These are phyloP conservation scores for Disparrhopalites patrizii DNA, from an alignment of 2,888 invertebrate species.

Conservation along the genomic window DNA sequence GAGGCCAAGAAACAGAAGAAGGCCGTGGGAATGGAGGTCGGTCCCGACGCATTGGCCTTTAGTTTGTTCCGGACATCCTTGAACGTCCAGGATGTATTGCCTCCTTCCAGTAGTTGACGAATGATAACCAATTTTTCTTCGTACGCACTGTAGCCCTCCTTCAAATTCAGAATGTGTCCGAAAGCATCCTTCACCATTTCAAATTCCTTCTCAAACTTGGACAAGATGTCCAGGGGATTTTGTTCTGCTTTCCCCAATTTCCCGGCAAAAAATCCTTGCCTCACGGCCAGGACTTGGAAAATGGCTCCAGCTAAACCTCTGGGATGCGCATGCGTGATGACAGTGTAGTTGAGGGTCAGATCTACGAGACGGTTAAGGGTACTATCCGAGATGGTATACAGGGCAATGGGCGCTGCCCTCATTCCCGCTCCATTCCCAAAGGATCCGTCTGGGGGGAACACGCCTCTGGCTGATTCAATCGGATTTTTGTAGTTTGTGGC, in stretches of 20 bases:
- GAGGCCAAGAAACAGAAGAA: slow-evolving; percentile 65
- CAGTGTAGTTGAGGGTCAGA: slow-evolving; percentile 52
- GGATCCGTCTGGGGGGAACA: slow-evolving; percentile 65
- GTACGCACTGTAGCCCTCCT: neutral
- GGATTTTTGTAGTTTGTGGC: neutral
- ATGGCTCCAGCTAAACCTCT: slow-evolving; percentile 50
- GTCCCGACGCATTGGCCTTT: slow-evolving; percentile 62
- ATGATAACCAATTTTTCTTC: neutral
- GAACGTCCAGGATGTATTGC: neutral
- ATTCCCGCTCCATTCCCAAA: slow-evolving; percentile 70
- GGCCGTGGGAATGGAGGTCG: slow-evolving; percentile 68
- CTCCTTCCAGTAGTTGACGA: neutral
- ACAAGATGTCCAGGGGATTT: neutral
- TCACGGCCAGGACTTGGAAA: slow-evolving; percentile 50
- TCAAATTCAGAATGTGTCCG: neutral
- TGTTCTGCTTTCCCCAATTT: too few relatives aligned
- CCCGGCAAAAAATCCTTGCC: slow-evolving; percentile 46
- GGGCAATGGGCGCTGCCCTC: slow-evolving; percentile 64
- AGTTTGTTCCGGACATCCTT: neutral
- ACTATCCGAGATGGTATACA: slow-evolving; percentile 55
- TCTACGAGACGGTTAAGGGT: neutral
- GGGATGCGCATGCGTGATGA: slow-evolving; percentile 60
- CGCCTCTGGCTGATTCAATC: slow-evolving; percentile 51
- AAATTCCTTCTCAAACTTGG: neutral
- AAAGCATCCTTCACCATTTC: neutral